Evolutionary conservation across 2,113 vertebrate genomes (phyloP), one percentile per base, ranked within the genome.

Genomic region (Nettapus auritus): DNA sequence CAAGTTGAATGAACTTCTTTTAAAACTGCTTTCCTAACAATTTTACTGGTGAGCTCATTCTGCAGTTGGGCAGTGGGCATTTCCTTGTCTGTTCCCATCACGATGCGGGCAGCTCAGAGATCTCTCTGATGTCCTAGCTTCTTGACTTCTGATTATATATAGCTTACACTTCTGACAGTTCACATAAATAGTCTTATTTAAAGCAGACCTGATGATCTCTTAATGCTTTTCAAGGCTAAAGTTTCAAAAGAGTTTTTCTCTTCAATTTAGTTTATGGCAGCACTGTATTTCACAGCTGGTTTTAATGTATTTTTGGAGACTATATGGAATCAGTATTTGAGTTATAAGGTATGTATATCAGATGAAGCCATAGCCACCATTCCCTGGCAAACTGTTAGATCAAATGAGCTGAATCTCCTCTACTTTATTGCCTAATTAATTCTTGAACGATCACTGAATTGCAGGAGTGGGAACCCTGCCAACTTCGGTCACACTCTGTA

Each of bases 171-270:
- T 95, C 96, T 96, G 96, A 96, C 83, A 97, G 91, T 56, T 95
- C 92, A 93, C 92, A 97, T 96, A 96, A 98, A 97, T 87, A 92
- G 71, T 79, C 75, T 89, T 90, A 92, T 95, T 92, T 90, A 81
- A 93, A 87, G 86, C 69, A 93, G 93, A 97, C 91, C 86, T 95
- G 94, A 93, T 88, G 96, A 97, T 91, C 86, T 96, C 73, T 87
- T 94, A 94, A 96, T 95, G 93, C 89, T 97, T 98, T 97, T 97
- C 96, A 94, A 98, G 96, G 95, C 93, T 97, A 98, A 97, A 66
- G 88, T 97, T 97, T 97, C 95, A 89, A 95, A 97, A 96, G 94
- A 19, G 40, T 96, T 97, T 97, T 97, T 95, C 91, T 94, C 97
- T 97, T 96, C 94, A 94, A 94, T 97, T 97, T 94, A 86, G 91